Base-by-base conservation (phyloP, 64 coral and sea anemone genomes). In the Catalaphyllia jardinei region DNA sequence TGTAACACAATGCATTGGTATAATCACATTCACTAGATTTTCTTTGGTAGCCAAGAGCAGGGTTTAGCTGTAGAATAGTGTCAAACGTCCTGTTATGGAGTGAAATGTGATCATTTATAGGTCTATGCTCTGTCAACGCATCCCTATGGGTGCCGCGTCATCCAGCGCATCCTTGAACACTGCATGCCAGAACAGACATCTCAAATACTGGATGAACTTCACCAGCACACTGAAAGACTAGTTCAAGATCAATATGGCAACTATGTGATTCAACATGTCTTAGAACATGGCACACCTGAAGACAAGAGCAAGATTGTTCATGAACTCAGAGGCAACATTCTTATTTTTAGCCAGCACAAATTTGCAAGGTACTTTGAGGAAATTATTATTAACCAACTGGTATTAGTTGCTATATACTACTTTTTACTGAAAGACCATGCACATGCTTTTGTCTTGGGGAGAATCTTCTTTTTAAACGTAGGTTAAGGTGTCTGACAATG, bases 231-330 rank as follows among this genome's bases (percentile, higher is more conserved):
- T 17, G 93, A 99, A 38, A 75, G 97, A 22, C 97, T 99, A 4
- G 97, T 99, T 16, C 97, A 99, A 80, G 97, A 99, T 75, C 97
- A 99, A 57, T 99, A 99, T 72, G 97, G 97, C 0, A 99, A 99
- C 84, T 99, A 99, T 74, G 97, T 99, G 19, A 99, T 99, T n/a
- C 97, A 99, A 1, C 97, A 99, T 29, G 97, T 99, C 24, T 31
- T 99, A 72, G 97, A 99, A 77, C 97, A 99, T 75, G 97, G 97
- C 13, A 93, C 94, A 1, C 94, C 84, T 46, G 93, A 99, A 29
- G 97, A 99, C 69, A 95, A 91, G 65, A 99, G 87, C 80, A 95
- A 93, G 63, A 99, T 99, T 79, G 97, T 99, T 9, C 92, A 95
- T 19, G 87, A 99, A 62, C 84, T 99, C 17, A 78, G 94, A 78